A percentile compares a stretch with the other conserved stretches of the same genome.
Conservation (phyloP, 2,113 vertebrate genomes). For the Thermophis baileyi region DNA sequence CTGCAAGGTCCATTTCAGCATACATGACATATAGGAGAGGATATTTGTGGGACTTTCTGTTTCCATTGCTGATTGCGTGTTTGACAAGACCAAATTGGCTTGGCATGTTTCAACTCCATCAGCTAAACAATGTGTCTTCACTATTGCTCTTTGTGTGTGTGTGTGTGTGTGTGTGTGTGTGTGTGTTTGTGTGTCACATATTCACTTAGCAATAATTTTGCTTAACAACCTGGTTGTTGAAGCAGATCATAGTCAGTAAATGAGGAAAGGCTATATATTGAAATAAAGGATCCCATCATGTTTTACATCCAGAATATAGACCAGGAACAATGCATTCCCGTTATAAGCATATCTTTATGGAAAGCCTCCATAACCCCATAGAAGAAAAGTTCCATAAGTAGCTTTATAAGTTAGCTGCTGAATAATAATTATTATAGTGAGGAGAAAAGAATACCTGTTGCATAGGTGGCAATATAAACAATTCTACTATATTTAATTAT, state of each 20-base stretch:
- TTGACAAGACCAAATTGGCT: background rate
- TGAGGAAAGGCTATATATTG: background rate
- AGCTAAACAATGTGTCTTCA: background rate
- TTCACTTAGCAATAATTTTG: background rate
- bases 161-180: too few relatives aligned
- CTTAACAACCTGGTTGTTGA: background rate
- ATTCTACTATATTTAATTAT: background rate
- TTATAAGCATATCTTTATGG: background rate
- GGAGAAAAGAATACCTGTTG: background rate
- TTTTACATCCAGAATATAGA: background rate
- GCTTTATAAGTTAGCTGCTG: background rate
- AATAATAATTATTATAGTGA: background rate
- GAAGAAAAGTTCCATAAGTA: background rate
- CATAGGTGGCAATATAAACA: background rate
- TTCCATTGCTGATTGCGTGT: background rate
- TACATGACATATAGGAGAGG: background rate
- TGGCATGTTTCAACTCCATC: background rate
- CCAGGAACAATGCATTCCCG: background rate
- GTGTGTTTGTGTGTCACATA: background rate
- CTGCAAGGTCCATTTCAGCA: background rate
- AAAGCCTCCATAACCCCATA: background rate
- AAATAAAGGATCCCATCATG: background rate
- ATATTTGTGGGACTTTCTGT: background rate
- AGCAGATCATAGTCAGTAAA: background rate
- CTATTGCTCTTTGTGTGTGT: background rate